Conservation (phyloP, 2,888 invertebrate species). For the Coenonympha glycerion region DNA sequence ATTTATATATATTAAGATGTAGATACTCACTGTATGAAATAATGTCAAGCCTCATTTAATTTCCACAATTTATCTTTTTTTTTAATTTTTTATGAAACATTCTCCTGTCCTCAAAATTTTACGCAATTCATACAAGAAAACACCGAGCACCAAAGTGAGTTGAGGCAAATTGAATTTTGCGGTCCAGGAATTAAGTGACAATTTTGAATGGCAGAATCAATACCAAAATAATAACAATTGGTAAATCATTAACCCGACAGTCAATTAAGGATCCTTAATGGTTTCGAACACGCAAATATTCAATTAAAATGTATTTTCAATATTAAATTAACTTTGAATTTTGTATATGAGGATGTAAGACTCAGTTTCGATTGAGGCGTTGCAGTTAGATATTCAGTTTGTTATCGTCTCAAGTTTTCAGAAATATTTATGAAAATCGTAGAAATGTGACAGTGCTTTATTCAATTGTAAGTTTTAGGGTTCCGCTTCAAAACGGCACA, state of each 20-base stretch:
- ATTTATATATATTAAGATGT: too few relatives aligned
- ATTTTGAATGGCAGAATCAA: neutral
- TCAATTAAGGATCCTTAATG: constrained; percentile 35
- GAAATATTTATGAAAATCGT: constrained; percentile 20
- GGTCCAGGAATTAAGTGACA: neutral
- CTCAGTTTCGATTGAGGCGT: neutral
- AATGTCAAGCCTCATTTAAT: too few relatives aligned
- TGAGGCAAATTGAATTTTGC: neutral
- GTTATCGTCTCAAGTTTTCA: constrained; percentile 4
- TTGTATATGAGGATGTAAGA: neutral
- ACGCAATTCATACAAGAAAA: neutral
- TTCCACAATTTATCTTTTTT: neutral
- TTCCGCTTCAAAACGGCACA: neutral
- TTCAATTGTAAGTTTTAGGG: constrained; percentile 7
- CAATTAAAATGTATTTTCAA: constrained; percentile 31
- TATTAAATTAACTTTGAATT: constrained; percentile 8
- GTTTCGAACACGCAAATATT: constrained; percentile 34
- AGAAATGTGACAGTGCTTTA: constrained; percentile 17
- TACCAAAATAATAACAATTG: constrained; percentile 21
- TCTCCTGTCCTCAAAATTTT: neutral
- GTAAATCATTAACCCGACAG: constrained; percentile 26
- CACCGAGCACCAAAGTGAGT: neutral
- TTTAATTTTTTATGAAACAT: neutral
- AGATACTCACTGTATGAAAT: too few relatives aligned
- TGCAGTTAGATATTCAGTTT: neutral